phyloP scores from a whole-genome alignment of 53 echinoderm and acorn worm species.

The Glandiceps talaboti region DNA sequence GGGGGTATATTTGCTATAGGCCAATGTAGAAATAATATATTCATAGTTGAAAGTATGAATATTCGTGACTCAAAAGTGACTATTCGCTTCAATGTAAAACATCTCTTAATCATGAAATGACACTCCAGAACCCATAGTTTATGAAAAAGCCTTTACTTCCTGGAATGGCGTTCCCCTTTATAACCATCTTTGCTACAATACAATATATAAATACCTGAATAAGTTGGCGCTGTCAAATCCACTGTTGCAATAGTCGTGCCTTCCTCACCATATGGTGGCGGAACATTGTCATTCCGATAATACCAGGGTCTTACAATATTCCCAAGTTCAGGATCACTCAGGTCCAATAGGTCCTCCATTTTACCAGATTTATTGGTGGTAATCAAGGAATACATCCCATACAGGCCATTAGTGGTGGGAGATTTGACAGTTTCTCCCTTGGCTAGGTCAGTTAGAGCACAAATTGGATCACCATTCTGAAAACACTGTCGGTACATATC shows the following conservation, averaged over 20 bases:
- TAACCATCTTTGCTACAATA: neutral
- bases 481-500: neutral
- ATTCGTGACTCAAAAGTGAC: no score
- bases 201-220: neutral
- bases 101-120: no score
- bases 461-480: neutral
- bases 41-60: no score
- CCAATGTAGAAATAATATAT: no score
- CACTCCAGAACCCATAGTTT: no score
- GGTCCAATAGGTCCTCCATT: neutral
- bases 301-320: neutral
- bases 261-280: neutral
- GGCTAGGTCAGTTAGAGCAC: neutral
- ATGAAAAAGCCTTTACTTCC: no score
- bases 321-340: neutral
- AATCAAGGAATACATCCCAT: neutral
- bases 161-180: no score
- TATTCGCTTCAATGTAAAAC: no score
- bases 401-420: neutral
- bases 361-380: neutral
- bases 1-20: no score
- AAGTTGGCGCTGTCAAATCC: neutral
- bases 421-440: neutral
- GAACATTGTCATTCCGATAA: neutral
- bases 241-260: neutral